These are phyloP conservation scores for Atta cephalotes DNA, from an alignment of 1,140 invertebrate species.

Conservation along the genomic window DNA sequence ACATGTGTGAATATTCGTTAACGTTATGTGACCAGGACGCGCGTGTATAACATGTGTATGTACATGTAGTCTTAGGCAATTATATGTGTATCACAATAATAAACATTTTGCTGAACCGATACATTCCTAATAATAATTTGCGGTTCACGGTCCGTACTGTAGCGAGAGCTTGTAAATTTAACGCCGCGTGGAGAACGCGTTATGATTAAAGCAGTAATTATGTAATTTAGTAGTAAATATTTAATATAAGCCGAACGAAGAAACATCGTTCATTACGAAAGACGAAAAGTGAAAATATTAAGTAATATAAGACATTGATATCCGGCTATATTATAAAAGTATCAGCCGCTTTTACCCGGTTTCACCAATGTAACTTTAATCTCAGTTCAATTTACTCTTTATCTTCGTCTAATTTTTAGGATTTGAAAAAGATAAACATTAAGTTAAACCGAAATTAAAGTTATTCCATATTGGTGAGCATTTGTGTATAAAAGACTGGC, in stretches of 20 bases:
- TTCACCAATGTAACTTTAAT: no score
- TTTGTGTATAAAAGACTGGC: not conserved
- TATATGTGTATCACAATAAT: conserved; percentile 49
- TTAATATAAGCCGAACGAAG: conserved; percentile 50
- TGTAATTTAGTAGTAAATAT: conserved; percentile 9
- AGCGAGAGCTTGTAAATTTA: conserved; percentile 29
- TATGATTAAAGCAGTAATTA: not conserved
- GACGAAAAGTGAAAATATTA: conserved; percentile 72
- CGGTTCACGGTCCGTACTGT: not conserved
- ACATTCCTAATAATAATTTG: conserved; percentile 23
- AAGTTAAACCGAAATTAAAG: no score
- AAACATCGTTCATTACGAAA: conserved; percentile 67
- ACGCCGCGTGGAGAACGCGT: not conserved
- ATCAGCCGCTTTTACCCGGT: not conserved
- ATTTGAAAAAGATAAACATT: no score
- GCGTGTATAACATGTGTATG: conserved; percentile 24
- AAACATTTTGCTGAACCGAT: conserved; percentile 24
- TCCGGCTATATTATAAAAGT: not conserved
- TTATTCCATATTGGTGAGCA: no score
- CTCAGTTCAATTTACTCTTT: no score
- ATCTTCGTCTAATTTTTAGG: no score
- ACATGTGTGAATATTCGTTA: conserved; percentile 77
- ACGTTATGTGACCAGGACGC: conserved; percentile 38
- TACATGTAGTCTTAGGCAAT: conserved; percentile 48
- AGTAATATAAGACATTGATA: conserved; percentile 4